Evolutionary conservation across 2,888 invertebrate genomes (phyloP), one percentile per base, ranked within the genome.

Genomic region (Ctenicera cuprea): DNA sequence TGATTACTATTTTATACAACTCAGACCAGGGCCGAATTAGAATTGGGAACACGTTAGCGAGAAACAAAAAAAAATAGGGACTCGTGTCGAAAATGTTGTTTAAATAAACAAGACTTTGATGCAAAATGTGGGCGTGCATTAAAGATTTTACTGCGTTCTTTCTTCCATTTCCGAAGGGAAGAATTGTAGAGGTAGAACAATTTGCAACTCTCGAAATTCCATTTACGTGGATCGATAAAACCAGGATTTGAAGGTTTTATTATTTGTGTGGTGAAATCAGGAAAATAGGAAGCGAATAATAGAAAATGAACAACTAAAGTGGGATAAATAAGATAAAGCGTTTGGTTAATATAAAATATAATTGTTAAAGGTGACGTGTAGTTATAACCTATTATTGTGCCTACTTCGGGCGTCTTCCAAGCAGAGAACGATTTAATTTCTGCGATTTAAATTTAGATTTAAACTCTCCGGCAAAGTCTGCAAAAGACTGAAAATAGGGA

Each of bases 1-100:
- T 43, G 26, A 45, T 62, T 62, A 62, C 16, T 62, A 41, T 62
- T 62, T 62, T 45, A 62, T 62, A 37, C 9, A 37, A 59, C 16
- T 7, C n/a, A 62, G 26, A 45, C 43, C 62, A 45, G 62, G 45
- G 59, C 38, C 45, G 22, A 16, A 20, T 26, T 26, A 14, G 38
- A 59, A 59, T 59, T 59, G 59, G 38, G 59, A 59, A 59, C 14
- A 38, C 59, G 38, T 38, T 59, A 59, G 16, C n/a, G 2, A 16
- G 4, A 18, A 16, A 45, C 16, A 45, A 18, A 45, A 45, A 45
- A 26, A 26, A 26, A 26, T 3, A 16, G 16, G 33, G 18, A 45
- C 26, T 26, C 45, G 8, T 7, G n/a, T 33, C 54, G 54, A 33
- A 54, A 54, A 54, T 54, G 14, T 8, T 30, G 30, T 8, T 45